phyloP scores from a whole-genome alignment of 2,888 invertebrate genomes.

The Chironomus tentans region DNA sequence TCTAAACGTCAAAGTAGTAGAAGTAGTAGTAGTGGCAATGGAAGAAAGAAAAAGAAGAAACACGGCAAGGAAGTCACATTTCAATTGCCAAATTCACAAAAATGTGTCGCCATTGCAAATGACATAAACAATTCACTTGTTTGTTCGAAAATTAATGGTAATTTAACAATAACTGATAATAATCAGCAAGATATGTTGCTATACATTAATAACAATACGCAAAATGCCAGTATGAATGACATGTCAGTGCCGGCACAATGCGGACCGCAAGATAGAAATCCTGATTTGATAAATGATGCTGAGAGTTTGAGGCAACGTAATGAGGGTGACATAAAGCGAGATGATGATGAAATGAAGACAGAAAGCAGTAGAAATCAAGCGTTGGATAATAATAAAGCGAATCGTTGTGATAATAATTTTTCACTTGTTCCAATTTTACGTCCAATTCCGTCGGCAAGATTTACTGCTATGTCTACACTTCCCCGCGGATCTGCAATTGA shows the following conservation, averaged over 20 bases:
- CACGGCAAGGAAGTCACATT: conserved; percentile 16
- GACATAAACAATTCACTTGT: conserved; percentile 45
- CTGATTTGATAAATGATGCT: conserved; percentile 70
- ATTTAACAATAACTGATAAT: conserved; percentile 42
- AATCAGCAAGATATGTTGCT: conserved; percentile 48
- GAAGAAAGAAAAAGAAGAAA: conserved; percentile 46
- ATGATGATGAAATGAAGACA: conserved; percentile 39
- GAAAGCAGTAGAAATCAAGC: conserved; percentile 27
- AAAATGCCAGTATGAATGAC: conserved; percentile 34
- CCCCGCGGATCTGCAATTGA: conserved; percentile 36
- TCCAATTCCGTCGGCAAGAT: conserved; percentile 31
- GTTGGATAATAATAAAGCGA: not conserved
- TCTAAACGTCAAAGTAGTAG: conserved; percentile 37
- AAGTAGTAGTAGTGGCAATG: conserved; percentile 37
- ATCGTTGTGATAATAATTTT: conserved; percentile 11
- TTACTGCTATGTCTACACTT: conserved; percentile 45
- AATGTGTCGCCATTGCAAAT: conserved; percentile 39
- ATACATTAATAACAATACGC: conserved; percentile 41
- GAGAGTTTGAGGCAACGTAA: conserved; percentile 48
- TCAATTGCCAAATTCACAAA: conserved; percentile 40
- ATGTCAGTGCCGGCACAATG: conserved; percentile 28
- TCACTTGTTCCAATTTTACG: conserved; percentile 44
- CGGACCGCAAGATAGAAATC: conserved; percentile 53
- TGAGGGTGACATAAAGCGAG: conserved; percentile 34
- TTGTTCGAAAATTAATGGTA: conserved; percentile 46